Percentiles rank a stretch among this genome's conserved stretches.
Evolutionary conservation across 2,888 invertebrate species (phyloP).

Genomic region (Lysandra bellargus): DNA sequence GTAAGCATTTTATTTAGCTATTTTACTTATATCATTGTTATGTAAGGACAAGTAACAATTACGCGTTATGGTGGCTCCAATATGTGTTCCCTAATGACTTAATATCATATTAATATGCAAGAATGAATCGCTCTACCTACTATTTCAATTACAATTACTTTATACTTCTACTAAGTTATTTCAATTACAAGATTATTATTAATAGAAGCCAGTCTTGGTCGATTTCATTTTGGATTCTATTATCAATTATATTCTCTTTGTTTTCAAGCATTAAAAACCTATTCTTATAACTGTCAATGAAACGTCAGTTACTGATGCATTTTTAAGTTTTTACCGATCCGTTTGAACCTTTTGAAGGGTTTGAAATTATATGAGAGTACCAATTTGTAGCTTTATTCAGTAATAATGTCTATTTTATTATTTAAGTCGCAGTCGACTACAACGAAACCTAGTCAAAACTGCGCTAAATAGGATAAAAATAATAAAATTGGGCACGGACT

Average conservation of each 20-base stretch:
- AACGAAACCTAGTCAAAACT: too few species aligned
- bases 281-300: neutral
- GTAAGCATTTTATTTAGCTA: slow-evolving; percentile 28
- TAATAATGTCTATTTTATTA: too few species aligned
- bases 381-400: too few species aligned
- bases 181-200: neutral
- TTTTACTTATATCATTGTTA: neutral
- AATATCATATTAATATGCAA: neutral
- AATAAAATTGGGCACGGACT: too few species aligned
- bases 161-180: too few species aligned
- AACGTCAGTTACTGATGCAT: neutral
- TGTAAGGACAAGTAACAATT: neutral
- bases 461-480: too few species aligned
- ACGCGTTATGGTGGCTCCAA: neutral
- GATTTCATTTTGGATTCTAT: neutral
- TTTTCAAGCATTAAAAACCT: neutral
- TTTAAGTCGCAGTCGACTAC: too few species aligned
- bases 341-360: too few species aligned
- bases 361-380: neutral
- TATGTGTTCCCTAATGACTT: neutral
- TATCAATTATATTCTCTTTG: too few species aligned
- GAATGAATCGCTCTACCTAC: too few species aligned
- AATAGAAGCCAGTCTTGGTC: too few species aligned
- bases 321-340: neutral
- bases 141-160: too few species aligned